Evolutionary conservation across 2,113 vertebrate species (phyloP), one percentile per base, ranked within the genome.

Genomic region (Tichodroma muraria): DNA sequence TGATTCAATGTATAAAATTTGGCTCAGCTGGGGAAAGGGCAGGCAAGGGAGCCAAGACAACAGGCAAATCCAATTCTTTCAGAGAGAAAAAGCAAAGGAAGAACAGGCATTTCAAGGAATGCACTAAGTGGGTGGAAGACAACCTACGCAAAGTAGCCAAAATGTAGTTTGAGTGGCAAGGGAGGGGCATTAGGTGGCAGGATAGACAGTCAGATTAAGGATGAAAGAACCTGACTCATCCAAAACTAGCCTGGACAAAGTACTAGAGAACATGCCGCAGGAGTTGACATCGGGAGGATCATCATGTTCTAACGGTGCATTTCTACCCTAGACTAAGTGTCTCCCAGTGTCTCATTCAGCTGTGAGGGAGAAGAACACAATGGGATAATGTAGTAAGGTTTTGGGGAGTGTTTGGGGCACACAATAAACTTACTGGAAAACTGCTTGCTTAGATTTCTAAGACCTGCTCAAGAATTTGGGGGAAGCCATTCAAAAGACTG

Each of bases 151-250:
- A 87, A 92, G 31, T 52, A 91, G 81, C 54, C 82, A 89, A 95
- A 90, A 78, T 31, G 38, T 60, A 91, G 47, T 77, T 71, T 93
- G 85, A 91, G 35, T 40, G 80, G 89, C 27, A 88, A 93, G 69
- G 85, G 76, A 96, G 77, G 63, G 61, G 80, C 69, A 78, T 82
- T 45, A 88, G 68, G 87, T 38, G 27, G 38, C 27, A 49, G 63
- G 85, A 80, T 22, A 92, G 75, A 68, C 28, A 93, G 82, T 45
- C 2, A 7, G 72, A 68, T 94, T 93, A 92, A 75, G 75, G 84
- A 89, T 89, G 59, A 82, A 90, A 94, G 81, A 65, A 90, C 50
- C 71, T 95, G 94, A 95, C 70, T 91, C 88, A 91, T 78, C 20
- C 56, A 83, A 93, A 91, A 95, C 92, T 80, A 91, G 91, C 75